These are phyloP conservation scores for Tipula unca DNA, from an alignment of 2,888 invertebrate species.

Conservation along the genomic window DNA sequence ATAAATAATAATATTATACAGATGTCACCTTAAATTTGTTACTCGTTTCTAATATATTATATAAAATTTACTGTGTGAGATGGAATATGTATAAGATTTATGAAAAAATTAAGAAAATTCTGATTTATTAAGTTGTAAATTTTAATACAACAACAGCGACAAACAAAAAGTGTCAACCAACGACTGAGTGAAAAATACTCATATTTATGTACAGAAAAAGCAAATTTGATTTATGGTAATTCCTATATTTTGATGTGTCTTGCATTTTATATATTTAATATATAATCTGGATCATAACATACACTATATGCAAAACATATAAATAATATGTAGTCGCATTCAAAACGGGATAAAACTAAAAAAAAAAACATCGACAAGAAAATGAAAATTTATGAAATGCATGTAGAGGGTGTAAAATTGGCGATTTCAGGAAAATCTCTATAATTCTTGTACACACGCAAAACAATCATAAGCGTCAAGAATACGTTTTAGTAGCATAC, in stretches of 20 bases:
- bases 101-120: neutral
- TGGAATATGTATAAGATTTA: neutral
- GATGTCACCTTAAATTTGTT: neutral
- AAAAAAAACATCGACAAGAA: neutral
- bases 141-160: neutral
- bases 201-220: neutral
- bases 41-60: neutral
- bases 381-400: neutral
- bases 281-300: neutral
- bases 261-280: neutral
- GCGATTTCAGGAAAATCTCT: too few species aligned
- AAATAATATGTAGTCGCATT: neutral
- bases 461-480: too few species aligned
- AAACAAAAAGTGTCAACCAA: neutral
- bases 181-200: neutral
- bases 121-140: slow-evolving; percentile 8
- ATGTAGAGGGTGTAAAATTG: neutral
- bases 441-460: neutral
- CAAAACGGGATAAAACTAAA: neutral
- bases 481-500: neutral
- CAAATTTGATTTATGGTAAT: neutral
- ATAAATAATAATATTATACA: neutral
- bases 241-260: neutral
- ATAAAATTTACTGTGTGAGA: neutral
- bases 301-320: neutral